These are phyloP conservation scores for Nothoprocta perdicaria DNA, from an alignment of 2,113 vertebrate species.

Conservation along the genomic window DNA sequence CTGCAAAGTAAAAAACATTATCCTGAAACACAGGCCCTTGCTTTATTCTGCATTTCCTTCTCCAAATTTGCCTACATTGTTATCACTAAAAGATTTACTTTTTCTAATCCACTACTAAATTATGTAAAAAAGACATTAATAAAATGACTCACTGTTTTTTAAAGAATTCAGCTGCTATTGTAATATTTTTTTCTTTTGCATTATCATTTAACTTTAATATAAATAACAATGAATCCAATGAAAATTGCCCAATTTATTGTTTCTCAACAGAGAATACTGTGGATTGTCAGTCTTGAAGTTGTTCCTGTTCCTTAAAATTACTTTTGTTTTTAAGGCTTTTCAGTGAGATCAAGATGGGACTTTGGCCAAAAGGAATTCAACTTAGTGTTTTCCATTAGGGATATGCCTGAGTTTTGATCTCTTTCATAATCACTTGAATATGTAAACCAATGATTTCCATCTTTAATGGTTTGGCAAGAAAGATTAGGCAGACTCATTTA, in stretches of 20 bases:
- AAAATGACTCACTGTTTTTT: neutral
- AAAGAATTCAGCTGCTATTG: neutral
- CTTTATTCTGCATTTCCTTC: neutral
- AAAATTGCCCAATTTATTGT: neutral
- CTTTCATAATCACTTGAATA: slow-evolving; percentile 42
- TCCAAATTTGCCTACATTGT: neutral
- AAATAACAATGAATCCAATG: neutral
- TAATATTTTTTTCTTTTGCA: neutral
- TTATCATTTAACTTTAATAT: neutral
- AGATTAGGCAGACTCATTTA: slow-evolving; percentile 23
- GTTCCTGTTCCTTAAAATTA: neutral
- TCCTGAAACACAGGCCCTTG: neutral
- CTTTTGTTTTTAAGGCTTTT: slow-evolving; percentile 16
- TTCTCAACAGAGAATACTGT: neutral
- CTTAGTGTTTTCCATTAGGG: slow-evolving; percentile 5
- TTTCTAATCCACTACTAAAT: neutral
- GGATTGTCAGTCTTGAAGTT: neutral
- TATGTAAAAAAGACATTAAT: neutral
- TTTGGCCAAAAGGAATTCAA: slow-evolving; percentile 32
- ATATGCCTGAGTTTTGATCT: slow-evolving; percentile 23
- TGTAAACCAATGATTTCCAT: slow-evolving; percentile 41
- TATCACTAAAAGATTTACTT: neutral
- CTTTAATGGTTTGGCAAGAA: slow-evolving; percentile 38
- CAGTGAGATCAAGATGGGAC: slow-evolving; percentile 28
- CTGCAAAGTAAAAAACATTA: neutral